These are phyloP conservation scores for Paradoxurus hermaphroditus DNA, from an alignment of 2,113 vertebrate species.

Conservation along the genomic window DNA sequence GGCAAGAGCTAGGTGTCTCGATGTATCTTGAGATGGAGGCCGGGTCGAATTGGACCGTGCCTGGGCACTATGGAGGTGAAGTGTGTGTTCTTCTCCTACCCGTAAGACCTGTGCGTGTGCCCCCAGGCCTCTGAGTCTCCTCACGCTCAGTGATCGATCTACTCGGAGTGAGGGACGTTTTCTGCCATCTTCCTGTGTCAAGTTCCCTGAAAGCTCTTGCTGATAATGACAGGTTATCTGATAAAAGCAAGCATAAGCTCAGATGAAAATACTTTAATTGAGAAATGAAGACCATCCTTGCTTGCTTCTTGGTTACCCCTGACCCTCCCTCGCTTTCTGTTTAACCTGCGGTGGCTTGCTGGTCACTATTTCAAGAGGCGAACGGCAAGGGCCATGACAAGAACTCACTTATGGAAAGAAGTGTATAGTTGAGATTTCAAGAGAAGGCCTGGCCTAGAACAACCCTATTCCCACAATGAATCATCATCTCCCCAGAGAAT, in stretches of 20 bases:
- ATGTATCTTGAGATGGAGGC: neutral
- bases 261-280: neutral
- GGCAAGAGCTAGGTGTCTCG: conserved; percentile 9
- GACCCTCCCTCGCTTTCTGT: neutral
- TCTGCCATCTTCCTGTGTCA: neutral
- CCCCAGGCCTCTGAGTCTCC: neutral
- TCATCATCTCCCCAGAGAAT: neutral
- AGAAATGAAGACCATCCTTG: neutral
- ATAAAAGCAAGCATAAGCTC: neutral
- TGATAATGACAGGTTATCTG: neutral
- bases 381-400: neutral
- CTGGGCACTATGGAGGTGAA: neutral
- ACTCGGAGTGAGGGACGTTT: neutral
- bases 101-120: too few relatives aligned
- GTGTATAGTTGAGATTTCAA: neutral
- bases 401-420: neutral
- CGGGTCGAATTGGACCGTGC: neutral
- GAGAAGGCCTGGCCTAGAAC: neutral
- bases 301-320: neutral
- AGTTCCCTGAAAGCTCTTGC: neutral
- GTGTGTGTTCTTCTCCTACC: neutral
- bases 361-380: neutral
- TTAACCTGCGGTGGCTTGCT: neutral
- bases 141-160: accelerated
- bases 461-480: neutral